Evolutionary conservation across 2,797 vertebrate genomes (phyloP).

Genomic region (Poeciliopsis gracilis): DNA sequence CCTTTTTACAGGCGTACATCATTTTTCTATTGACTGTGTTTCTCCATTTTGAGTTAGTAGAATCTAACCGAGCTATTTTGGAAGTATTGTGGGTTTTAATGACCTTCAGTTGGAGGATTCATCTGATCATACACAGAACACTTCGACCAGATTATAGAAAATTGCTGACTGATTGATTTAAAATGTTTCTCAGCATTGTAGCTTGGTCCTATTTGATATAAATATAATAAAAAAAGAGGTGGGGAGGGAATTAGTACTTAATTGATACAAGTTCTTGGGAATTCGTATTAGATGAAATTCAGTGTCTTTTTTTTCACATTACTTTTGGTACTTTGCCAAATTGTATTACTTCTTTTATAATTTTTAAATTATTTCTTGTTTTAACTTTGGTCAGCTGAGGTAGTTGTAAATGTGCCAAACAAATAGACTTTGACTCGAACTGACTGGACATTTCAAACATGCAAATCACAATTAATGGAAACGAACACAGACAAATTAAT

Average conservation of each 20-base stretch:
- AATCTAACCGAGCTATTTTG: background rate
- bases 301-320: no score
- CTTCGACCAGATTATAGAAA: background rate
- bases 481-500: background rate
- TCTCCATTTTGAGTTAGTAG: background rate
- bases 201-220: background rate
- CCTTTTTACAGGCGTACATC: background rate
- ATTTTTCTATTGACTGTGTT: background rate
- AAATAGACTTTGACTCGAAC: no score
- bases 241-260: no score
- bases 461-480: background rate
- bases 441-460: background rate
- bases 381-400: no score
- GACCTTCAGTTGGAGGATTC: background rate
- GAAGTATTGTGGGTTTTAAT: background rate
- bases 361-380: background rate
- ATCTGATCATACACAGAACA: background rate
- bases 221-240: no score
- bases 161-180: background rate
- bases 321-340: no score
- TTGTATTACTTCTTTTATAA: no score
- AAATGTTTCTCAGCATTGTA: background rate
- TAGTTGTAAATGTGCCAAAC: no score
- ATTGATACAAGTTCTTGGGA: no score
- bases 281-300: no score